Percentiles rank a stretch among this genome's conserved stretches.
Evolutionary conservation across 2,888 invertebrate genomes (phyloP).

Genomic region (Meghimatium bilineatum): DNA sequence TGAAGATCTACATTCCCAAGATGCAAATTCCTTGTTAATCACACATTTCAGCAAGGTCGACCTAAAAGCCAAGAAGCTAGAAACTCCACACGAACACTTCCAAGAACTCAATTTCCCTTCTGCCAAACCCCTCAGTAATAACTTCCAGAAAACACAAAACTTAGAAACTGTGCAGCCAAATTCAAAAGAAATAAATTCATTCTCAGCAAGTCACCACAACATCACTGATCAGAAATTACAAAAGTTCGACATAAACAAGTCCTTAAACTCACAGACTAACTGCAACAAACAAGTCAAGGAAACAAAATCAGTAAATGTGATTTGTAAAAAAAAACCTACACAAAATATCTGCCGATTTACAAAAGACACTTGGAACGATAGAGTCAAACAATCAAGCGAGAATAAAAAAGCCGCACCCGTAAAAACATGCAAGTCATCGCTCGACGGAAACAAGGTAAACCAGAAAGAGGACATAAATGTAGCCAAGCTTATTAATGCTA

Average conservation of each 20-base stretch:
- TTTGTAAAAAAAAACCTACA: neutral
- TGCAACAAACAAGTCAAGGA: neutral
- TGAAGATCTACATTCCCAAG: too few relatives aligned
- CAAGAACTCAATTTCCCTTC: too few relatives aligned
- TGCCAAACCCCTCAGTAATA: too few relatives aligned
- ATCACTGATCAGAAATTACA: neutral
- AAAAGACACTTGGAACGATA: neutral
- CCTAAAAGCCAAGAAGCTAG: too few relatives aligned
- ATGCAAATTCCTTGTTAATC: too few relatives aligned
- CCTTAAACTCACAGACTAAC: neutral
- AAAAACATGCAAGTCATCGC: neutral
- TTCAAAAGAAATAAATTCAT: too few relatives aligned
- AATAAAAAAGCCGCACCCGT: neutral
- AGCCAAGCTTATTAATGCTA: neutral
- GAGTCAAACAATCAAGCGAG: neutral
- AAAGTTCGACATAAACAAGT: neutral
- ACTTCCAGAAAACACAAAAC: too few relatives aligned
- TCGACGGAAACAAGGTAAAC: neutral
- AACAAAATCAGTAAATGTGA: neutral
- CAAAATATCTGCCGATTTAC: neutral
- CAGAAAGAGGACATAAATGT: neutral
- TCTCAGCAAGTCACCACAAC: too few relatives aligned
- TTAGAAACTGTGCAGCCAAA: too few relatives aligned
- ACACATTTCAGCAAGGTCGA: too few relatives aligned
- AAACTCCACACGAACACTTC: too few relatives aligned